Evolutionary conservation across 2,888 invertebrate species (phyloP).

Genomic region (Mamestra brassicae): DNA sequence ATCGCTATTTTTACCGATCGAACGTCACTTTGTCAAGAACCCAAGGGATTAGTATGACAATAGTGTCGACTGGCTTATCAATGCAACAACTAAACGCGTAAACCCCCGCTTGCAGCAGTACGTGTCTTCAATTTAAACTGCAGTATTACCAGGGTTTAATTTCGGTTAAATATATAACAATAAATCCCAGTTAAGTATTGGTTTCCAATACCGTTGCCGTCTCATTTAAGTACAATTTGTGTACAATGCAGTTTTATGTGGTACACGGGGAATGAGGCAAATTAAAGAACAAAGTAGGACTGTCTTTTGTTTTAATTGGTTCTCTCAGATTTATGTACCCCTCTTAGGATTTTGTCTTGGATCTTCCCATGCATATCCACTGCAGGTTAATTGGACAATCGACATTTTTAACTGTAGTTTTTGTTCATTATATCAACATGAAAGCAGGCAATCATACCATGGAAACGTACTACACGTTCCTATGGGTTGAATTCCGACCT

Average conservation of each 20-base stretch:
- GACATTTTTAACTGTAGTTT: no score
- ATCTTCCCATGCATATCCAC: neutral
- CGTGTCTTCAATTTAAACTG: constrained; percentile 40
- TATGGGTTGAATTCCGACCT: no score
- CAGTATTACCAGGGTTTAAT: constrained; percentile 47
- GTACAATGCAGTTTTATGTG: constrained; percentile 40
- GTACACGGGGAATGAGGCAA: constrained; percentile 2
- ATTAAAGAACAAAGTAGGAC: constrained; percentile 24
- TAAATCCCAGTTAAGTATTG: constrained; percentile 42
- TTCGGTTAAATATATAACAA: constrained; percentile 40
- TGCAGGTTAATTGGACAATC: neutral
- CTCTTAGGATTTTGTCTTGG: neutral
- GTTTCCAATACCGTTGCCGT: constrained; percentile 51
- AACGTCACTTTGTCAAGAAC: no score
- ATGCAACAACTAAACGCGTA: neutral
- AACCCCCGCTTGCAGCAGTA: neutral
- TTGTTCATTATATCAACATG: no score
- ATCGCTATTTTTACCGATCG: no score
- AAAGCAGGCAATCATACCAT: no score
- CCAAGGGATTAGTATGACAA: neutral
- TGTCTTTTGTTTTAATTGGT: constrained; percentile 17
- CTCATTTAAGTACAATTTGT: constrained; percentile 50
- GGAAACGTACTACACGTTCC: no score
- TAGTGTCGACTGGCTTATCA: neutral
- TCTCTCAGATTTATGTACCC: neutral